phyloP scores from a whole-genome alignment of 2,888 invertebrate species.

The Drosophila neotestacea region DNA sequence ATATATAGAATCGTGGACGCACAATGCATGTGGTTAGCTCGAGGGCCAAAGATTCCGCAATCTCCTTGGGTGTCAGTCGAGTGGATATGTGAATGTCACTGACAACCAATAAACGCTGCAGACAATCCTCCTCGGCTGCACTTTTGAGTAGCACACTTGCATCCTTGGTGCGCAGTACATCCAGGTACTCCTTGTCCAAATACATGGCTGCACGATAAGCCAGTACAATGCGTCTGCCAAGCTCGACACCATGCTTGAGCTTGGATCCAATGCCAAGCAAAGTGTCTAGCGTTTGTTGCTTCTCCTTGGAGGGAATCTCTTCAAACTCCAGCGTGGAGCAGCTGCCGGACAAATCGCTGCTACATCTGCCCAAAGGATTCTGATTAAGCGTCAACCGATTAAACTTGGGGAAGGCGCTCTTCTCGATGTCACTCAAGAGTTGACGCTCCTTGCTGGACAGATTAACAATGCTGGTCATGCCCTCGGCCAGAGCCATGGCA shows the following conservation, averaged over 20 bases:
- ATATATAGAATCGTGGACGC: conserved; percentile 85
- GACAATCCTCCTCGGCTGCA: conserved; percentile 86
- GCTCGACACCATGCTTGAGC: conserved; percentile 86
- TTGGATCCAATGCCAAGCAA: conserved; percentile 86
- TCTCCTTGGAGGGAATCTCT: conserved; percentile 84
- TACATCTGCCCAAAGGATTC: conserved; percentile 68
- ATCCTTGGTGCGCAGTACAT: conserved; percentile 86
- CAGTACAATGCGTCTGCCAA: conserved; percentile 87
- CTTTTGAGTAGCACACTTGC: conserved; percentile 86
- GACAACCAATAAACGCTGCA: conserved; percentile 87
- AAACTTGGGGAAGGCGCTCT: conserved; percentile 84
- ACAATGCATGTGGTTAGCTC: conserved; percentile 86
- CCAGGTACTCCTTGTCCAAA: conserved; percentile 87
- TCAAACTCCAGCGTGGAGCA: conserved; percentile 84
- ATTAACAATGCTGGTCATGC: conserved; percentile 86
- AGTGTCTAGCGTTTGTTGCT: conserved; percentile 83
- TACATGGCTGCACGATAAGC: conserved; percentile 87
- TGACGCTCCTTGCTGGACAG: conserved; percentile 88
- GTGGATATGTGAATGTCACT: conserved; percentile 87
- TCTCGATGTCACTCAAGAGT: conserved; percentile 85
- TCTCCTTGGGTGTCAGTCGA: conserved; percentile 86
- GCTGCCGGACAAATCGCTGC: conserved; percentile 78
- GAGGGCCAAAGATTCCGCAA: conserved; percentile 87
- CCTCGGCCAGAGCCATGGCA: conserved; percentile 88
- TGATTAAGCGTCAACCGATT: conserved; percentile 84